Percentiles rank a stretch among this genome's conserved stretches.
phyloP scores from a whole-genome alignment of 2,797 vertebrate genomes.

The Eidolon dupreanum region DNA sequence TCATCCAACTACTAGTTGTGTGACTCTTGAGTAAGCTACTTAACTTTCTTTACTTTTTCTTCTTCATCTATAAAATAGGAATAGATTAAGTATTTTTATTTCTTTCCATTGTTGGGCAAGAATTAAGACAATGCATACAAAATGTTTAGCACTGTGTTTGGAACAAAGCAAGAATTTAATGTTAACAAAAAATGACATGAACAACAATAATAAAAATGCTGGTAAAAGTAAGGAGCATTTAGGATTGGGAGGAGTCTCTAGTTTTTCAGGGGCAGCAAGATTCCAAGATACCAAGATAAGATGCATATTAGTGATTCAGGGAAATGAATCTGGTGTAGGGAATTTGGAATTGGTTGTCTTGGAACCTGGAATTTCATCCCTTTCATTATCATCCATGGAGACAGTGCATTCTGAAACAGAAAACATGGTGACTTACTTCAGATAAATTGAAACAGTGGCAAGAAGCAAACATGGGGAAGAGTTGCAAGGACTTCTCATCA shows the following conservation, averaged over 20 bases:
- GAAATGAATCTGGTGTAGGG: not conserved
- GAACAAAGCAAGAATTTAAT: not conserved
- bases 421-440: not conserved
- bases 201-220: not conserved
- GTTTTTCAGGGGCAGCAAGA: not conserved
- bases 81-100: not conserved
- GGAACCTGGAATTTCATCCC: not conserved
- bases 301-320: not conserved
- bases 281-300: not conserved
- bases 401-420: not conserved
- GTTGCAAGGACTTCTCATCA: not conserved
- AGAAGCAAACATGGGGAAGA: not conserved
- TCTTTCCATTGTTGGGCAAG: not conserved
- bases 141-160: not conserved
- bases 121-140: not conserved
- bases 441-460: not conserved
- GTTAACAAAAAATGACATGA: slow-evolving; percentile 14
- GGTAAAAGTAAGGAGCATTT: not conserved
- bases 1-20: not conserved
- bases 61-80: not conserved
- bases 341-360: not conserved
- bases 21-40: not conserved
- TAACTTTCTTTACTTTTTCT: not conserved
- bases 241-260: not conserved
- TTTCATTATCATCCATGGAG: not conserved